Evolutionary conservation across 2,797 vertebrate species (phyloP), one percentile per base, ranked within the genome.

Genomic region (Enteromius fasciolatus): DNA sequence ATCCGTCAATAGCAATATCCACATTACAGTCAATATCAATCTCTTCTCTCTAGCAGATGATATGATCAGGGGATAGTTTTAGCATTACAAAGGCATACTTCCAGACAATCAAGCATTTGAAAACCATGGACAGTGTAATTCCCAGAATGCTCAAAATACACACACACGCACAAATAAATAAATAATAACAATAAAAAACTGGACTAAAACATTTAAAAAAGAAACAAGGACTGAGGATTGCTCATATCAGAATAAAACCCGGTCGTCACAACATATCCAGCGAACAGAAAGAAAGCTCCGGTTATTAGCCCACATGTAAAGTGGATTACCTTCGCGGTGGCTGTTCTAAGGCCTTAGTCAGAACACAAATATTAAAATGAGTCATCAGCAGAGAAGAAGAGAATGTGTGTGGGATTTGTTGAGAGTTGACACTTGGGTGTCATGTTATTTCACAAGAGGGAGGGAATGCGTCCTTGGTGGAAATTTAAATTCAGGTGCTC

Each of bases 401-500:
- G n/a, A 57, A 50, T 69, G n/a, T 52, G 70, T 69, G 72, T 66
- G 79, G 64, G 83, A 46, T 78, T 78, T 68, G 54, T 64, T 50
- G 25, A 77, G 83, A 61, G 73, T 70, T 78, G 31, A 59, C 67
- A 78, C 39, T 79, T 61, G 54, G 61, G 66, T 78, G 75, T 77
- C 61, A 74, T 78, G 83, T 83, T 68, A 70, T 86, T 86, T 83
- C 72, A 63, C 68, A 39, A 52, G 80, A 82, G 63, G 54, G 66
- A 72, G 78, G 31, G 46, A 59, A 74, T 78, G 59, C 15, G 66
- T 83, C 83, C 75, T 82, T 69, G 63, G 59, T 73, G 64, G 52
- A 64, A 80, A 76, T 84, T 80, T 84, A 48, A 83, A 87, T 86
- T 82, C 72, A 61, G 63, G 33, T 82, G 66, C 77, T 81, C 57